Evolutionary conservation across 2,113 vertebrate species (phyloP), one percentile per base, ranked within the genome.

Genomic region (Galeopterus variegatus): DNA sequence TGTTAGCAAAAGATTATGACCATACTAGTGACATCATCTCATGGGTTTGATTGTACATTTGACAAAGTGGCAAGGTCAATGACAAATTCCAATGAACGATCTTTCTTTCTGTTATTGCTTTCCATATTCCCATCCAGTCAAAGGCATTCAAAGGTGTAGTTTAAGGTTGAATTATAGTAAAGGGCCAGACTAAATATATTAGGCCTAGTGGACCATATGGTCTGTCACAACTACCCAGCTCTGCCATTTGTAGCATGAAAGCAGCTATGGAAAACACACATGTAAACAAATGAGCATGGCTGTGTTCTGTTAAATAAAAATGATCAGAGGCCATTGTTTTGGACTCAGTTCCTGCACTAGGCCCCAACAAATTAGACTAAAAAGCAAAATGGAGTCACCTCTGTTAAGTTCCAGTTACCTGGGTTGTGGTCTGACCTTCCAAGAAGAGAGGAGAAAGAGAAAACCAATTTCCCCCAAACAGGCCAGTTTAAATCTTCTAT

Each of bases 71-170:
- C n/a, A 86, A 86, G 50, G 52, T 64, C 76, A 95, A 70, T 76
- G 31, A 26, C 62, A 94, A 73, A 28, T 89, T 92, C 67, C 48
- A 54, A 67, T 17, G 72, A 88, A 72, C 17, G 6, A 48, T 18
- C 21, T 85, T 89, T 36, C 48, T 62, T 81, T 94, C 64, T 75
- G 70, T 45, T 93, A 48, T 75, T 76, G 26, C 48, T 86, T 93
- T 92, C 58, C 48, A 12, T 80, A 83, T n/a, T 73, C 41, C 67
- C 36, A 83, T 48, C 31, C 17, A 86, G 70, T 83, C 69, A 84
- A 89, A 58, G 90, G 7, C 14, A 86, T 52, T 33, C 76, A 36
- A 83, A n/a, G 36, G 26, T 36, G 58, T 8, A 80, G 12, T 67
- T 72, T 79, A 67, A 90, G 36, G 19, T 80, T 93, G 31, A 23